phyloP scores from a whole-genome alignment of 1,140 invertebrate species.

The Euura lappo region DNA sequence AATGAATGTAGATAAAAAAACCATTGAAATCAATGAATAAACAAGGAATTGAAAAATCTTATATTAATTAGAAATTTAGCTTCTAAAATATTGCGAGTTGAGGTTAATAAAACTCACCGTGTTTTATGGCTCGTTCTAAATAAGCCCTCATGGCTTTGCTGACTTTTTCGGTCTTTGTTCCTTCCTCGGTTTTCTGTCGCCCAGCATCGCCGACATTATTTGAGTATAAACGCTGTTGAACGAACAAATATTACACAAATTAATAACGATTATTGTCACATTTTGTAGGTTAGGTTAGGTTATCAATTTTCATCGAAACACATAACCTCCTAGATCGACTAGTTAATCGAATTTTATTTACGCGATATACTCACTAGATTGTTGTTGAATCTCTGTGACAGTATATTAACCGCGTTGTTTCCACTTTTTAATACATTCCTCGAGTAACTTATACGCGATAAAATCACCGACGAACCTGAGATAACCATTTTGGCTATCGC shows the following conservation, averaged over 20 bases:
- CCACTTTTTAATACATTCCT: background rate
- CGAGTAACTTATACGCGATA: background rate
- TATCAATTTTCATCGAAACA: no score
- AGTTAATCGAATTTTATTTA: no score
- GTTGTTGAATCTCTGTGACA: background rate
- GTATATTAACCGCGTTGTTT: background rate
- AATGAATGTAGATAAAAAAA: no score
- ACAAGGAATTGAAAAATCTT: no score
- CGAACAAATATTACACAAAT: no score
- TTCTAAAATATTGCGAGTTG: no score
- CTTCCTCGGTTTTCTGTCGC: background rate
- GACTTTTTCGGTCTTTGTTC: constrained; percentile 64
- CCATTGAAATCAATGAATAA: no score
- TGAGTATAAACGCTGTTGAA: background rate
- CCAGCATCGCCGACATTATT: no score
- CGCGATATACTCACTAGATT: background rate
- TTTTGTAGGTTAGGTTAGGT: no score
- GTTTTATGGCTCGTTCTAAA: constrained; percentile 77
- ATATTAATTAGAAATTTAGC: no score
- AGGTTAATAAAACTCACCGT: constrained; percentile 61
- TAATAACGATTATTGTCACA: no score
- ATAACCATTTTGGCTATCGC: background rate
- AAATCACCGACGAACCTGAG: background rate
- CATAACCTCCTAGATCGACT: no score
- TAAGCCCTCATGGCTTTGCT: constrained; percentile 91